Evolutionary conservation across 2,797 vertebrate genomes (phyloP).

Genomic region (Vultur gryphus): DNA sequence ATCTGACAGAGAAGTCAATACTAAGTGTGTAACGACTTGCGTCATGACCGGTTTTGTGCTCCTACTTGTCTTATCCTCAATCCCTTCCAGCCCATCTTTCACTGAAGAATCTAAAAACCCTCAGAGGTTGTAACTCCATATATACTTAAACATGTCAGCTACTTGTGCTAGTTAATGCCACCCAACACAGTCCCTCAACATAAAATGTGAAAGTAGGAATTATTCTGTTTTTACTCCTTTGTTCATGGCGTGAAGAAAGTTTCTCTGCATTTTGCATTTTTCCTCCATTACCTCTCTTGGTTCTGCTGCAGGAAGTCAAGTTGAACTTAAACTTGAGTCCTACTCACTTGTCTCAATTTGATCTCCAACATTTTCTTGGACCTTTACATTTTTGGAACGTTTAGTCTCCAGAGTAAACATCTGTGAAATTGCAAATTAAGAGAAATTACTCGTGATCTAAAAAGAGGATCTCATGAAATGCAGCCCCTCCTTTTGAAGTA

Average conservation of each 20-base stretch:
- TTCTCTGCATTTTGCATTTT: neutral
- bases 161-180: neutral
- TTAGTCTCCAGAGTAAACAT: neutral
- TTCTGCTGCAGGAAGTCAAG: neutral
- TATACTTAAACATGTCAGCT: neutral
- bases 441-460: neutral
- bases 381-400: neutral
- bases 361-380: neutral
- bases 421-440: neutral
- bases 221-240: neutral
- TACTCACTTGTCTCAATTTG: neutral
- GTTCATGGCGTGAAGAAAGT: neutral
- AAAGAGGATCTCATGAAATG: neutral
- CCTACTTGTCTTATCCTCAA: neutral
- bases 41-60: neutral
- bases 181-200: neutral
- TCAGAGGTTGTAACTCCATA: neutral
- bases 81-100: neutral
- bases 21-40: neutral
- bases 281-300: neutral
- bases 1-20: neutral
- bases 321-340: neutral
- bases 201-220: neutral
- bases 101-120: neutral
- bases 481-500: neutral